Base-by-base conservation (phyloP, 2,888 invertebrate genomes). In the Athripsodes cinereus region DNA sequence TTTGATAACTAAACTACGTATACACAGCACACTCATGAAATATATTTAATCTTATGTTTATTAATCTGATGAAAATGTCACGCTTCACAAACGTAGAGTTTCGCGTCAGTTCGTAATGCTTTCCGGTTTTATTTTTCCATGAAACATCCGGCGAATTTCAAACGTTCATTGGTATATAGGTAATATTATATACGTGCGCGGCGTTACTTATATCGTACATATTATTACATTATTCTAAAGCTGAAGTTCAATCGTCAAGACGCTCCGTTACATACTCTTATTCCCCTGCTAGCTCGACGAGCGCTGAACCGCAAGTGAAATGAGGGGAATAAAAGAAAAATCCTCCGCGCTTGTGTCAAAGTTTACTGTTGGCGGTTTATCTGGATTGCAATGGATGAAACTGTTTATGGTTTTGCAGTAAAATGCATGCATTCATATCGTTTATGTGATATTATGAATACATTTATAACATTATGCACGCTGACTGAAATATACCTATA, bases 71-170 rank as follows among this genome's bases (percentile, higher is more conserved):
- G 34, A 52, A 44, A 52, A 21, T 44, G 52, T 57, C 52, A 34
- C 57, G 57, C 46, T 21, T n/a, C 47, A 44, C 11, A 34, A 19
- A 44, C 51, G 44, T 31, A 49, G 40, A 22, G 47, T 40, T 52
- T 52, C 56, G 51, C 55, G 22, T 16, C 51, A 26, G 50, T 22
- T 16, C 19, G 20, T 20, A 22, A 13, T 46, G 21, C 50, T 49
- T 55, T 55, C 55, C 55, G 55, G 55, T 50, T 50, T 40, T 50
- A 35, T 55, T 55, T 55, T 55, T 35, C 54, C 22, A 22, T 22
- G 16, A 20, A 21, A 34, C 31, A 31, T 31, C 44, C 53, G 46
- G 44, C 44, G 19, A 20, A 35, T 31, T 35, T 16, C 19, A 35
- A 18, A 21, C 20, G 40, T 19, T n/a, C 18, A 26, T n/a, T 11